These are phyloP conservation scores for Tinamus guttatus DNA, from an alignment of 2,113 vertebrate species.

Conservation along the genomic window DNA sequence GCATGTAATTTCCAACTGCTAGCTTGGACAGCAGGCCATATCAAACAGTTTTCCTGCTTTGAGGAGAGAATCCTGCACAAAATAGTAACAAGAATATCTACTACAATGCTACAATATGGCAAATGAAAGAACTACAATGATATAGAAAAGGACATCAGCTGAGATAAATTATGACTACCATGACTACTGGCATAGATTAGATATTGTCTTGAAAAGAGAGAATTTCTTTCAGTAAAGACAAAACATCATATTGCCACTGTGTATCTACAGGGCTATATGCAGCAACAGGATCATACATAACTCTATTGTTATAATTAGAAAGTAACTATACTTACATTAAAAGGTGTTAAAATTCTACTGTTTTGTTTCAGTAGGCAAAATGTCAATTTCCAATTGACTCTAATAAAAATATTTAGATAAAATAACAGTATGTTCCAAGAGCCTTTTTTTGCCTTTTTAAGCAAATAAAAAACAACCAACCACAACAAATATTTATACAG, in stretches of 20 bases:
- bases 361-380: not conserved
- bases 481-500: no score
- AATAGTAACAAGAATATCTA: not conserved
- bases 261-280: not conserved
- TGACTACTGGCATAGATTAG: not conserved
- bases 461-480: not conserved
- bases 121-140: not conserved
- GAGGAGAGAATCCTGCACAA: not conserved
- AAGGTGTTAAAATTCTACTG: not conserved
- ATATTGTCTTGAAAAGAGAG: not conserved
- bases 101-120: no score
- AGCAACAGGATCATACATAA: not conserved
- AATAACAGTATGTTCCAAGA: not conserved
- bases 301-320: not conserved
- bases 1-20: not conserved
- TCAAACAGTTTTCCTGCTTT: not conserved
- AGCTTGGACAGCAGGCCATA: not conserved
- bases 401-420: not conserved
- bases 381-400: not conserved
- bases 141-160: not conserved
- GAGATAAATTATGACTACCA: not conserved
- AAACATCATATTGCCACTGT: not conserved
- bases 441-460: not conserved
- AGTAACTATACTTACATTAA: not conserved
- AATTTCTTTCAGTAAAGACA: not conserved